phyloP scores from a whole-genome alignment of 2,113 vertebrate genomes.

The Sakesphorus luctuosus region DNA sequence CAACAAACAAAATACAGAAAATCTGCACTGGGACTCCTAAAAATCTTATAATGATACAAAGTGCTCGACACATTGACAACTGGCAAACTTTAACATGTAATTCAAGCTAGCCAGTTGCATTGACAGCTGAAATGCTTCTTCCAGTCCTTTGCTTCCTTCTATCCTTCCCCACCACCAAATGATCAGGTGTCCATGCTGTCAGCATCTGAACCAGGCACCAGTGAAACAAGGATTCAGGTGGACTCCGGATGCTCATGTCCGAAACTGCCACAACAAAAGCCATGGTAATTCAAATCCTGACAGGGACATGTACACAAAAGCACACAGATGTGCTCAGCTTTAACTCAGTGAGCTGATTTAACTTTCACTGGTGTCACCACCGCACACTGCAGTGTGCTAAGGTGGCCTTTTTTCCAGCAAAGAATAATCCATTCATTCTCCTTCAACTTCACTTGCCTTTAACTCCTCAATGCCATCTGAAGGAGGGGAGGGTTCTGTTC shows the following conservation, averaged over 20 bases:
- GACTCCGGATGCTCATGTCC: fast-evolving
- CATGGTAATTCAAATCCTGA: background rate
- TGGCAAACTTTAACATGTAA: background rate
- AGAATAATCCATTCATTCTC: background rate
- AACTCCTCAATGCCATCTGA: fast-evolving
- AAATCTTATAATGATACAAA: background rate
- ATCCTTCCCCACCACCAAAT: background rate
- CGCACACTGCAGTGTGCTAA: background rate
- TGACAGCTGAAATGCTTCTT: background rate
- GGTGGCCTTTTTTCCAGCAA: background rate
- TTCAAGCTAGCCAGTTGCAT: background rate
- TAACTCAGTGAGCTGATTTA: background rate
- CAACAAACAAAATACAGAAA: background rate
- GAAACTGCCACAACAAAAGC: background rate
- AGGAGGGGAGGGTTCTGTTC: background rate
- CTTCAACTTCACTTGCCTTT: background rate
- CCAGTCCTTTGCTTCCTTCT: background rate
- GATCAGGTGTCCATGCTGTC: background rate
- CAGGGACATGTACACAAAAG: fast-evolving
- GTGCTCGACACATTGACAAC: background rate
- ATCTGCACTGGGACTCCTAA: background rate
- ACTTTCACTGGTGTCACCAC: background rate
- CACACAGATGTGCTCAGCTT: background rate
- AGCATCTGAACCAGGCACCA: fast-evolving
- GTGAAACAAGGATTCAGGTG: fast-evolving